Percentiles rank a stretch among this genome's conserved stretches.
Conservation (phyloP, 2,113 vertebrate species). For the Dolichotis patagonum region DNA sequence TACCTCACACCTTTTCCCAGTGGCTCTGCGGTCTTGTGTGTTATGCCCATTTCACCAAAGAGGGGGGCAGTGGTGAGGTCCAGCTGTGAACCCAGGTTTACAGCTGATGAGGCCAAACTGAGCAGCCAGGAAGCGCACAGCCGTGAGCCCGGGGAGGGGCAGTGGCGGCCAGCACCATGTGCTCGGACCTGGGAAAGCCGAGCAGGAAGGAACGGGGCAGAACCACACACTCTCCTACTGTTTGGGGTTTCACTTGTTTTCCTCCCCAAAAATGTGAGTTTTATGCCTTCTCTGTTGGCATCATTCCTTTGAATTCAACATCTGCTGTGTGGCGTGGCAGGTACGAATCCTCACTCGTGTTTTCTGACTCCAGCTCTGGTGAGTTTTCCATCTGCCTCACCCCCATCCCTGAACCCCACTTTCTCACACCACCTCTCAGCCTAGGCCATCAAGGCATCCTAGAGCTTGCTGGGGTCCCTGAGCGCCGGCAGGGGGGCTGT, state of each 20-base stretch:
- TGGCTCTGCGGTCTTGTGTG: not conserved
- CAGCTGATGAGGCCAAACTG: not conserved
- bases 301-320: slow-evolving; percentile 20
- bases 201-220: not conserved
- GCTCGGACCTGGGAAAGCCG: not conserved
- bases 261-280: not conserved
- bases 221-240: not conserved
- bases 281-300: not conserved
- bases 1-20: fast-evolving
- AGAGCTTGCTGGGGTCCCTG: not conserved
- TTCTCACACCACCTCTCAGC: not conserved
- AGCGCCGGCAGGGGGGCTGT: fast-evolving
- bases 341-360: not conserved
- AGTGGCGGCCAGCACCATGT: fast-evolving
- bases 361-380: not conserved
- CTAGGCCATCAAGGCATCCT: not conserved
- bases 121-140: not conserved
- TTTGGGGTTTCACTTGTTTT: slow-evolving; percentile 37
- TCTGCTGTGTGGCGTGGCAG: not conserved
- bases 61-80: not conserved
- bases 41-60: not conserved
- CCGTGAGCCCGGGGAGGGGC: fast-evolving
- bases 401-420: fast-evolving
- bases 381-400: not conserved
- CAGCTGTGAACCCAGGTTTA: not conserved